Evolutionary conservation across 1,140 invertebrate species (phyloP), one percentile per base, ranked within the genome.

Genomic region (Drosophila punjabiensis): DNA sequence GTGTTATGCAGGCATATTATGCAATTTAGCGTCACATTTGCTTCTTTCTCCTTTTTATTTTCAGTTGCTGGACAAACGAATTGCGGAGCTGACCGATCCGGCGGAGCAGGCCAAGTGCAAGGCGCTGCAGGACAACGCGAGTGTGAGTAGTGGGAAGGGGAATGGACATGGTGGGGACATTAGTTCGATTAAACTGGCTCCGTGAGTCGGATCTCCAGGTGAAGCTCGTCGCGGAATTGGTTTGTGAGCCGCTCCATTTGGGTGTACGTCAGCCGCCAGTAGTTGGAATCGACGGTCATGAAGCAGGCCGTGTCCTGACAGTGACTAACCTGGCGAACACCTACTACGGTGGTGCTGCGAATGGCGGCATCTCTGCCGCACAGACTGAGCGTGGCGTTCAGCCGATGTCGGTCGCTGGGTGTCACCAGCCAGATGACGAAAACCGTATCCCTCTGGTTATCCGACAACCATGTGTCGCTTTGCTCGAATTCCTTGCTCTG

Each of bases 71-170:
- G 95, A 96, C 89, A 94, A 94, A 63, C 94, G 95, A 85, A 96
- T 97, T 63, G 94, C 94, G 45, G 94, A 95, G 30, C 94, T 96
- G 78, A 93, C 94, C 41, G 96, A 96, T 92, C 94, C 95, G 33
- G 94, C 94, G 18, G 95, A 96, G 67, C 96, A 95, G 91, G 93
- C 93, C 74, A 95, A 96, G 91, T 95, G 95, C 79, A 95, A 96
- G 93, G 87, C 94, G 24, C 94, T 96, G 63, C 93, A 95, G 91
- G 94, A 96, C 48, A 93, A 85, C 63, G 91, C 91, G 20, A 92
- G 74, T 93, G 92, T 93, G 63, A 92, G 92, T 92, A 71, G 6
- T 5, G 28, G 6, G 18, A 32, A 9, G 20, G 7, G 11, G n/a
- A 20, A 11, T 24, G 13, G 7, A 48, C 4, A 5, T 28, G 16